phyloP scores from a whole-genome alignment of 2,888 invertebrate genomes.

The Candidula unifasciata region DNA sequence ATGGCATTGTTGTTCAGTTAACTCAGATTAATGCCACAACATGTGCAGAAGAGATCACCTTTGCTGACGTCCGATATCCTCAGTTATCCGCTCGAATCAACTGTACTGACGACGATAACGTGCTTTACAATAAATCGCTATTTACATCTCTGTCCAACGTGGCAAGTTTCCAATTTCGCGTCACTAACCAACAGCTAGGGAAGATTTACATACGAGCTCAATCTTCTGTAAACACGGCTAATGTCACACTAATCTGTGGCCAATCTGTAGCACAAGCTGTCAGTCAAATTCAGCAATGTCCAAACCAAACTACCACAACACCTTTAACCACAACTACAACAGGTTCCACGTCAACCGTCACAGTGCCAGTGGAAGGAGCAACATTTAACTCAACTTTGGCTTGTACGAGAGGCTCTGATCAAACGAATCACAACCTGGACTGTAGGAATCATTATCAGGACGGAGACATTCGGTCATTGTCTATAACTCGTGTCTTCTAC shows the following conservation, averaged over 20 bases:
- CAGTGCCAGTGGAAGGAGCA: too few species aligned
- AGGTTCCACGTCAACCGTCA: too few species aligned
- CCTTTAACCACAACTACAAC: too few species aligned
- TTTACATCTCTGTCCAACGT: neutral
- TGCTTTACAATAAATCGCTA: neutral
- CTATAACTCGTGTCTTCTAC: neutral
- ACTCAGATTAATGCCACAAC: neutral
- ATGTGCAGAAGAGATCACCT: neutral
- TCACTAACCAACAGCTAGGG: neutral
- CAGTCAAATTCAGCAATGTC: too few species aligned
- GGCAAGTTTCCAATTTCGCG: neutral
- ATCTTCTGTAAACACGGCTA: neutral
- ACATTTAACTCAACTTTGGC: neutral
- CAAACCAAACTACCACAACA: too few species aligned
- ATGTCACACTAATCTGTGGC: neutral
- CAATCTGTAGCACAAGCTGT: too few species aligned
- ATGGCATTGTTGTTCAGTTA: neutral
- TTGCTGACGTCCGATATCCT: slow-evolving; percentile 3
- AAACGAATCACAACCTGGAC: neutral
- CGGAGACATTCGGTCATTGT: neutral
- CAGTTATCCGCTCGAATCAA: neutral
- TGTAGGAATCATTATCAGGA: neutral
- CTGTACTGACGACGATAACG: neutral
- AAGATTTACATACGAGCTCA: neutral
- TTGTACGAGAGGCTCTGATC: neutral